Conservation (phyloP, 2,797 vertebrate genomes). For the Triplophysa bombifrons region DNA sequence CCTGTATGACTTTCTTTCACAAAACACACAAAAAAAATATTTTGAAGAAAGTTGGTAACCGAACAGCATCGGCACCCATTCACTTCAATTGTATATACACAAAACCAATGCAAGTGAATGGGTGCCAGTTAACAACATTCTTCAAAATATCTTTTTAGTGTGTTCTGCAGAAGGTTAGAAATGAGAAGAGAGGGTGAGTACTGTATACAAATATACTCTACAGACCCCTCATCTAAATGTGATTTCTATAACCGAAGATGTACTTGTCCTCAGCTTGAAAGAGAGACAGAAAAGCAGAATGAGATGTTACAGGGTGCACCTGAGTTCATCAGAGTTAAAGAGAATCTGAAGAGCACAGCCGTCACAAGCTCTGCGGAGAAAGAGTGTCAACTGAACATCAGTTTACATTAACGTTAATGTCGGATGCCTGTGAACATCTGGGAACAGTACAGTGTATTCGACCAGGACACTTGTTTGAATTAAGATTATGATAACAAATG, state of each 20-base stretch:
- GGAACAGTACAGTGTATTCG: neutral
- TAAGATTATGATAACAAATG: neutral
- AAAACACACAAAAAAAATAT: too few relatives aligned
- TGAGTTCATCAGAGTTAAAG: constrained; percentile 87
- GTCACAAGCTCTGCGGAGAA: constrained; percentile 33
- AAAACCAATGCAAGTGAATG: too few relatives aligned
- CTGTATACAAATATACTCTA: neutral
- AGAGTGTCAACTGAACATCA: constrained; percentile 59
- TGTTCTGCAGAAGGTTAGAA: too few relatives aligned
- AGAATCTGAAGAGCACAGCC: constrained; percentile 80
- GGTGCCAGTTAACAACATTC: too few relatives aligned
- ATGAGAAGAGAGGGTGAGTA: too few relatives aligned
- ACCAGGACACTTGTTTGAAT: neutral
- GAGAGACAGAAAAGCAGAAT: constrained; percentile 67
- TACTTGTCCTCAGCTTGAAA: constrained; percentile 77
- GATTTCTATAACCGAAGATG: neutral
- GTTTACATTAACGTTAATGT: neutral
- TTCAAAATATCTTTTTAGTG: too few relatives aligned
- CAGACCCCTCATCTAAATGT: neutral
- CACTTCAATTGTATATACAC: too few relatives aligned
- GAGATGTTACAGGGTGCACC: constrained; percentile 75
- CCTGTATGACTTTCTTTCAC: too few relatives aligned
- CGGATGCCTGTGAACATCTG: neutral
- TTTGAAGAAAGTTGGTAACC: too few relatives aligned
- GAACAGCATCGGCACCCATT: too few relatives aligned